phyloP scores from a whole-genome alignment of 2,113 vertebrate species.

The Fregetta grallaria region DNA sequence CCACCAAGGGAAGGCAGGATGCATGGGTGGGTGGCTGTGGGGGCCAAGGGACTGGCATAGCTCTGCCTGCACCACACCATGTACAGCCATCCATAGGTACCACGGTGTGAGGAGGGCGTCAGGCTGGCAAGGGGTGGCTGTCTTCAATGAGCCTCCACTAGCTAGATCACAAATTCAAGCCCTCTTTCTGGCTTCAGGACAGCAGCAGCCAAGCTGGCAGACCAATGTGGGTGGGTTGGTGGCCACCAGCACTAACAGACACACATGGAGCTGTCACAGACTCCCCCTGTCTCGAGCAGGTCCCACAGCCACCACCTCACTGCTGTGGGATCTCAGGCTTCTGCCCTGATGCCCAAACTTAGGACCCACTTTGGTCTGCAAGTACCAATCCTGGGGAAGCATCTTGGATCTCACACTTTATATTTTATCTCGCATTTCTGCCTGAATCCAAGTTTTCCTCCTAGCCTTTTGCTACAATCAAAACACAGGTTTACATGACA shows the following conservation, averaged over 20 bases:
- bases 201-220: neutral
- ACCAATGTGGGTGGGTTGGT: neutral
- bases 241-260: neutral
- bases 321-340: neutral
- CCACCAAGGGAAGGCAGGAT: neutral
- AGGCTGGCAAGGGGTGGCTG: neutral
- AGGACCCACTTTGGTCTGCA: neutral
- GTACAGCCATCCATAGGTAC: neutral
- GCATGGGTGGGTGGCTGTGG: neutral
- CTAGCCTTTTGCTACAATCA: neutral
- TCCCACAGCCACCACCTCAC: neutral
- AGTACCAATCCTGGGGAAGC: neutral
- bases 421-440: neutral
- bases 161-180: neutral
- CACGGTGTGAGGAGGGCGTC: neutral
- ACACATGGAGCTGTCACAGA: neutral
- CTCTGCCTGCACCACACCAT: neutral
- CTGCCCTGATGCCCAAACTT: neutral
- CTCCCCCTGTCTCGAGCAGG: neutral
- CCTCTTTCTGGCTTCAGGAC: neutral
- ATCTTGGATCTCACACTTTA: neutral
- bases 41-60: neutral
- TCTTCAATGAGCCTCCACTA: neutral
- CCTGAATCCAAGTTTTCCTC: neutral
- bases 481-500: constrained; percentile 18